These are phyloP conservation scores for Ophion costatus DNA, from an alignment of 2,888 invertebrate genomes.

Conservation along the genomic window DNA sequence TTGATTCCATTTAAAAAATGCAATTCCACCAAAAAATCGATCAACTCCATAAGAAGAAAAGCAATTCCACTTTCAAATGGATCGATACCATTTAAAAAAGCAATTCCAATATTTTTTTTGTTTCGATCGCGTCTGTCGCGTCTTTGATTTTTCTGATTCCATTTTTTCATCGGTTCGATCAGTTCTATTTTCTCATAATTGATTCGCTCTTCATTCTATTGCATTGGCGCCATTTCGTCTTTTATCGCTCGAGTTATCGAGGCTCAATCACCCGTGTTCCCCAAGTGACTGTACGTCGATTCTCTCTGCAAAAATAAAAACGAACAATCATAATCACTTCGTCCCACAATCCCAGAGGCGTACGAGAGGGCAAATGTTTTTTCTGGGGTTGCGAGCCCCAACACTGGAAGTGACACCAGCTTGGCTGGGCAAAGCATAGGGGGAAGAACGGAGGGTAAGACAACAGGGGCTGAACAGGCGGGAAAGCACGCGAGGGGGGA, in stretches of 20 bases:
- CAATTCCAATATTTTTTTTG: neutral
- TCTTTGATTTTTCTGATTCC: neutral
- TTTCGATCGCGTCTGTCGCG: neutral
- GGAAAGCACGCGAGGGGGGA: neutral
- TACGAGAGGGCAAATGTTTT: neutral
- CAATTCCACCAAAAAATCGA: neutral
- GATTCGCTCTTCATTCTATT: no score
- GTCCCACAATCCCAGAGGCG: neutral
- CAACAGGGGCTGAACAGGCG: neutral
- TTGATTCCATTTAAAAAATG: neutral
- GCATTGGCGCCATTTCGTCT: no score
- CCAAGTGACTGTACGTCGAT: no score
- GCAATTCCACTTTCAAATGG: no score
- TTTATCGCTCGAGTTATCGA: no score
- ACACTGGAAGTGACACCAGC: neutral
- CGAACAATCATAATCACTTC: no score
- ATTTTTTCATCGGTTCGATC: neutral
- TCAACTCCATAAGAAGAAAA: neutral
- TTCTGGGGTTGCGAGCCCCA: neutral
- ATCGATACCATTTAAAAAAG: no score
- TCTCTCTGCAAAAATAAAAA: no score
- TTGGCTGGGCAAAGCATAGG: neutral
- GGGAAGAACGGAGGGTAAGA: neutral
- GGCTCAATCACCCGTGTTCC: no score
- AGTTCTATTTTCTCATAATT: neutral